Evolutionary conservation across 2,797 vertebrate species (phyloP), one percentile per base, ranked within the genome.

Genomic region (Lepilemur ruficaudatus): DNA sequence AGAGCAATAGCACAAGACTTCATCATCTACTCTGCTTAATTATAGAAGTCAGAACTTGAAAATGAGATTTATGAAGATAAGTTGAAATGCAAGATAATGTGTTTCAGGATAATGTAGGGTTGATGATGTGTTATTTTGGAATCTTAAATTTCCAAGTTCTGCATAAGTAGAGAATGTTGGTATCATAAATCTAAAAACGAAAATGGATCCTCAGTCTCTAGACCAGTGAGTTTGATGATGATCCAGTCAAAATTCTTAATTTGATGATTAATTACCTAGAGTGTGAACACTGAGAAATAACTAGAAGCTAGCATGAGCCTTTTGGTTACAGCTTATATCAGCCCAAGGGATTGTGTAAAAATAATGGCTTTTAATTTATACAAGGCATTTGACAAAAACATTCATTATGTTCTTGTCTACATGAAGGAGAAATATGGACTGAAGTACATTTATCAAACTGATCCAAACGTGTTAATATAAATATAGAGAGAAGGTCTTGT

Each of bases 121-220:
- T 97, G 96, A 96, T 93, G 72, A 93, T 95, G 50, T 94, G 67
- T 92, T 96, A 94, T 97, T 98, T 97, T 96, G 75, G 57, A 97
- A 89, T 86, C 35, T 89, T 84, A 48, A 94, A n/a, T 87, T 94
- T 94, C 50, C 13, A 78, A 30, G 22, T 93, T 95, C 67, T 90
- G 41, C 43, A 30, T 84, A 94, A 78, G 76, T 88, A 28, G 95
- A 75, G 50, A 69, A 73, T 1, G 7, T 10, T 52, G 7, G 1
- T 70, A 59, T 86, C 50, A 67, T 94, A 91, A 93, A 65, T 85
- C 48, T 70, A 17, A 93, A 78, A 89, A 30, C 25, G 61, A 50
- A 95, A 89, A 86, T 82, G 35, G 8, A 78, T 89, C 32, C 13
- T 91, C 38, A 50, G 1, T 70, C 14, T 70, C 11, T 72, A 57